Base-by-base conservation (phyloP, 2,888 invertebrate species). In the Ernsta delagoae region DNA sequence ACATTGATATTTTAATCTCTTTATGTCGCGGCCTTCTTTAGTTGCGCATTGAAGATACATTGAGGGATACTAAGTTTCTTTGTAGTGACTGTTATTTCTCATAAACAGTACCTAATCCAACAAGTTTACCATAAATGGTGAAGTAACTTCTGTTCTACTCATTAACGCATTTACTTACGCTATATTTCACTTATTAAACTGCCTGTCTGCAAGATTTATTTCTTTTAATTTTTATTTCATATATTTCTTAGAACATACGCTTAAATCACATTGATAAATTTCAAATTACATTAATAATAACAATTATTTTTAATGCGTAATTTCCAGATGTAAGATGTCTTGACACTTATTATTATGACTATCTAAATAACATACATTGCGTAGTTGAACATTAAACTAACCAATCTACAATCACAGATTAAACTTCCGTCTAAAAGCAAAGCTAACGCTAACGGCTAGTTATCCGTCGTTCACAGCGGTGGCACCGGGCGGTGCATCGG, bases 401-500 rank as follows among this genome's bases (percentile, higher is more conserved):
- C 8, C 45, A n/a, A n/a, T 45, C 4, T n/a, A n/a, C 4, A 45
- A n/a, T 3, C 0, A 8, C 45, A 45, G n/a, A 4, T 45, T 4
- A 45, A 45, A n/a, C 45, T 45, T 45, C 4, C 8, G 3, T 50
- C 12, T 53, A 16, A 53, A 4, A 16, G 7, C 11, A 16, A 53
- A 53, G 12, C 50, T 24, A n/a, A n/a, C n/a, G n/a, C 50, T 62
- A 62, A 68, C 68, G 61, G 62, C 9, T 5, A 12, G 68, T 68
- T 68, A 68, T 24, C 31, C 39, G 8, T 3, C 53, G 24, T 31
- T 3, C 24, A 54, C 41, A 54, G 9, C 59, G 65, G 77, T 78
- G 75, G 61, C 59, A 57, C 71, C 72, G 73, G 71, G 74, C 74
- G 74, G 79, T 83, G 83, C 83, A 83, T 81, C 82, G 83, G 67